These are phyloP conservation scores for Pseudomugil gertrudae DNA, from an alignment of 2,797 vertebrate genomes.

Conservation along the genomic window DNA sequence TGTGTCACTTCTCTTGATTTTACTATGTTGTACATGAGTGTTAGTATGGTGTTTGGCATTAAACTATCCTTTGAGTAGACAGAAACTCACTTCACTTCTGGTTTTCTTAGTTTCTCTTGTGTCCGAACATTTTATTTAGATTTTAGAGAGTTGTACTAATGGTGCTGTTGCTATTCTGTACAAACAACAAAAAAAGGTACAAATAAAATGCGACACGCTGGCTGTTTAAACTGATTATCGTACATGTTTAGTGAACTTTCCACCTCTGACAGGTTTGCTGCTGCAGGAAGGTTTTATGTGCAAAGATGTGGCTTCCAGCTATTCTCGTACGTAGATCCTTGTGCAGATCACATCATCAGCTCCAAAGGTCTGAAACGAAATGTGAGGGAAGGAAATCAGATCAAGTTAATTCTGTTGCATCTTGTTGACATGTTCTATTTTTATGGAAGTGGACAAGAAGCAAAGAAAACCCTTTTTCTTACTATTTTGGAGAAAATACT, in stretches of 20 bases:
- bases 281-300: neutral
- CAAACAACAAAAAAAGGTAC: conserved; percentile 36
- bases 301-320: conserved; percentile 38
- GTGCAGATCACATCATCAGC: conserved; percentile 96
- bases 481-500: neutral
- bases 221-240: conserved; percentile 1
- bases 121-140: conserved; percentile 2
- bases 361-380: conserved; percentile 89
- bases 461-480: neutral
- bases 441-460: neutral
- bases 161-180: neutral
- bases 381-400: neutral
- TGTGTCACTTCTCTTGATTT: conserved; percentile 76
- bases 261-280: neutral
- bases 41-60: conserved; percentile 86
- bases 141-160: neutral
- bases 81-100: conserved; percentile 10
- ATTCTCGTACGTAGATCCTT: conserved; percentile 90
- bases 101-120: conserved; percentile 7
- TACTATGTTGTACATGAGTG: conserved; percentile 84
- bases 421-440: neutral
- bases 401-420: neutral
- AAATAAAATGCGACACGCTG: conserved; percentile 7
- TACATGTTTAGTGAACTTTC: neutral
- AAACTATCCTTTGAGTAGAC: conserved; percentile 84